Evolutionary conservation across 1,140 invertebrate genomes (phyloP), one percentile per base, ranked within the genome.

Genomic region (Calycopis cecrops): DNA sequence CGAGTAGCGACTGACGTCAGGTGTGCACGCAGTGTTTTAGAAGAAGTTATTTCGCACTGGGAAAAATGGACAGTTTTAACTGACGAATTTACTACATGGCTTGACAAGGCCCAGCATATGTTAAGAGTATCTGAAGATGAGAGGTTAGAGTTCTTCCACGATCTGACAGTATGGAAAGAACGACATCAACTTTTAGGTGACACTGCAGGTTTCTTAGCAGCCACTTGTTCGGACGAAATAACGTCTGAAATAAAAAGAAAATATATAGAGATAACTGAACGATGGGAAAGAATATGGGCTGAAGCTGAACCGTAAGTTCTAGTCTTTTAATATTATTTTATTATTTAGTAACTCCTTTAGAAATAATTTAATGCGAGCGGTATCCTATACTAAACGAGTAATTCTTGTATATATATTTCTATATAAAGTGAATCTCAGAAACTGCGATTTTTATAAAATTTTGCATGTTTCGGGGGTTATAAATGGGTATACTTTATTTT

Each of bases 11-110:
- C 95, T 83, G 96, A 98, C 71, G 89, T 99, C 2, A 92, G 95
- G 60, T 97, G 95, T 76, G 93, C 96, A 4, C 93, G 96, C 73
- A 96, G 93, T 64, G 96, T 96, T 76, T 82, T 98, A 0, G 95
- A 97, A 82, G 95, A 98, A 85, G 93, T 97, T 0, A 91, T 97
- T 4, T 91, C 92, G 2, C 94, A 96, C 74, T 99, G 97, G 97
- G 91, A 93, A 69, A 90, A 92, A 44, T 98, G 96, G 93, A 93
- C 91, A 42, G 80, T 90, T 0, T 79, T 94, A 61, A 90, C 92
- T 0, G 91, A 93, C 47, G 91, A 94, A 59, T 93, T 98, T 61
- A 92, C 93, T 42, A 79, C 88, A 2, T 98, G 97, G 96, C 73
- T 99, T 4, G 87, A 90, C 51, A 90, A 91, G 68, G 96, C 96